Evolutionary conservation across 2,113 vertebrate species (phyloP).

Genomic region (Hystrix brachyura): DNA sequence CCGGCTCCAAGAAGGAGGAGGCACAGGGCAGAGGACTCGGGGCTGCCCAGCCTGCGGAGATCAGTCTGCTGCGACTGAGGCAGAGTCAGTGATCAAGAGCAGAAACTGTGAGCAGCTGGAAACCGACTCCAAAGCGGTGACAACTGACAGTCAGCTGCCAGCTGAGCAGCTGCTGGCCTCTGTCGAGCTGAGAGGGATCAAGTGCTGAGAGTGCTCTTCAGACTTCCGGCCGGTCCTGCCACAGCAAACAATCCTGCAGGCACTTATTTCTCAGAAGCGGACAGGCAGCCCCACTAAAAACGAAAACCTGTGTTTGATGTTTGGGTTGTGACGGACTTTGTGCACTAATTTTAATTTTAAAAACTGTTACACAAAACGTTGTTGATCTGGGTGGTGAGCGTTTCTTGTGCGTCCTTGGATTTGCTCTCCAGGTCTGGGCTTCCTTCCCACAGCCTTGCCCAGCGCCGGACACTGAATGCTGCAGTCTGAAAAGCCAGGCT

Average conservation of each 20-base stretch:
- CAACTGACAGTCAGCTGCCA: slow-evolving; percentile 14
- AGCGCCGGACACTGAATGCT: neutral
- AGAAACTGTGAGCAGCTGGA: slow-evolving; percentile 60
- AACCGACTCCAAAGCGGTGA: slow-evolving; percentile 46
- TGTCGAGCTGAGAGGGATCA: slow-evolving; percentile 21
- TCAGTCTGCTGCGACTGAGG: slow-evolving; percentile 68
- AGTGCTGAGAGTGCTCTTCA: neutral
- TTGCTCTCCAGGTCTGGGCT: neutral
- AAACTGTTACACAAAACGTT: neutral
- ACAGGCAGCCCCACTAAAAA: neutral
- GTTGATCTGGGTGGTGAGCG: neutral
- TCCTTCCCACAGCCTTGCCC: neutral
- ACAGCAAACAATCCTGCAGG: accelerated
- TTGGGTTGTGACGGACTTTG: neutral
- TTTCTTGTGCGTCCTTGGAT: neutral
- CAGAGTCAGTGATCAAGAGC: slow-evolving; percentile 53
- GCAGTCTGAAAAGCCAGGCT: neutral
- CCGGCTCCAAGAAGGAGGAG: slow-evolving; percentile 7
- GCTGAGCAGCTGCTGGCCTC: slow-evolving; percentile 44
- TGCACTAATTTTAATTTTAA: neutral
- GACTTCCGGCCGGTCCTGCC: neutral
- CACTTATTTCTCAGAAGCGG: neutral
- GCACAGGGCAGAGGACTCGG: neutral
- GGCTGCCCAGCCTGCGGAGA: neutral
- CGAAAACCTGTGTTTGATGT: neutral